Conservation (phyloP, 2,888 invertebrate species). For the Folsomia manolachei region DNA sequence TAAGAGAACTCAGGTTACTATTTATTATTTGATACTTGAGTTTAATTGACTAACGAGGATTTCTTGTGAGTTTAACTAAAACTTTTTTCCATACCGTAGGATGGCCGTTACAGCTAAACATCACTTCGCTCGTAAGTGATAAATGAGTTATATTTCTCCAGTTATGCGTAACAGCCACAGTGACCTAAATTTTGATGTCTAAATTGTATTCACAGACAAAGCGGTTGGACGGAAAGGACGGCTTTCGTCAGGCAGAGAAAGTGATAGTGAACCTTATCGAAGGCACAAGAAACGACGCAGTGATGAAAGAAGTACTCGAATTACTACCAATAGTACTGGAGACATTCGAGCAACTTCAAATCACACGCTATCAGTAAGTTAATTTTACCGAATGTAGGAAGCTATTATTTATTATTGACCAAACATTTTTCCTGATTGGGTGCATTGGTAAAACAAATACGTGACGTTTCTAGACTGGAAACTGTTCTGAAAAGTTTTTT, state of each 20-base stretch:
- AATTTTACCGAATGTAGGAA: not conserved
- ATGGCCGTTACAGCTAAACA: slow-evolving; percentile 41
- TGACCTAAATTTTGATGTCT: too few species aligned
- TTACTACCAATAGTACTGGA: not conserved
- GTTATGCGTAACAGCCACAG: not conserved
- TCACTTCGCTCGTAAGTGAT: slow-evolving; percentile 34
- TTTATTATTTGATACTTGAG: too few species aligned
- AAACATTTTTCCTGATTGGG: too few species aligned
- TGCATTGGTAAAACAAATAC: too few species aligned
- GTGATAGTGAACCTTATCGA: slow-evolving; percentile 39
- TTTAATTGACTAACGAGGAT: too few species aligned
- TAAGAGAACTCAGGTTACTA: slow-evolving; percentile 35
- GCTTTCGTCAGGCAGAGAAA: slow-evolving; percentile 36
- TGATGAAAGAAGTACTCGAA: slow-evolving; percentile 36
- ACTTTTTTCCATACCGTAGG: too few species aligned
- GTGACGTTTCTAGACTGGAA: too few species aligned
- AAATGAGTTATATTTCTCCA: too few species aligned
- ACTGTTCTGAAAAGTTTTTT: not conserved
- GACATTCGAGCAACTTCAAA: not conserved
- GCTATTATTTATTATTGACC: too few species aligned
- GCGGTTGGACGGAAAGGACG: slow-evolving; percentile 22
- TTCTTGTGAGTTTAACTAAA: too few species aligned
- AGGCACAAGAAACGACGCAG: slow-evolving; percentile 47
- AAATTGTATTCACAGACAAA: slow-evolving; percentile 17
- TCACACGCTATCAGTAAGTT: slow-evolving; percentile 7